phyloP scores from a whole-genome alignment of 1,140 invertebrate species.

The Galleria mellonella region DNA sequence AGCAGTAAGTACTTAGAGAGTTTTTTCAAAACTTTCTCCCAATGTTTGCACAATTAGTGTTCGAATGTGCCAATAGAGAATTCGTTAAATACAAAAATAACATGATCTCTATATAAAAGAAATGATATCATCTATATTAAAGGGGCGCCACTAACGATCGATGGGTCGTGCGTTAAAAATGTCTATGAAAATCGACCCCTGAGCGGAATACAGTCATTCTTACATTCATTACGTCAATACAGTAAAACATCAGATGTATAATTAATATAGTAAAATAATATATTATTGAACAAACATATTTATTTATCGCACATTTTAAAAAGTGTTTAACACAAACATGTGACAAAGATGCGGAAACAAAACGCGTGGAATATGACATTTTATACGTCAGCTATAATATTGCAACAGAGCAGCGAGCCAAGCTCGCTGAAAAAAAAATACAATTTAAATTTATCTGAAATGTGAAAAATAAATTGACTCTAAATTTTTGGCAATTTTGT shows the following conservation, averaged over 20 bases:
- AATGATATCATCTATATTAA: no score
- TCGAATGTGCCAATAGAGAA: constrained; percentile 24
- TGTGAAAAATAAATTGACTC: constrained; percentile 36
- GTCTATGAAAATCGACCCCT: constrained; percentile 1
- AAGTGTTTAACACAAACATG: constrained; percentile 8
- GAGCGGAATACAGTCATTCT: background rate
- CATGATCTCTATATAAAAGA: constrained; percentile 2
- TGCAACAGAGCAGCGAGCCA: background rate
- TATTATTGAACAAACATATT: background rate
- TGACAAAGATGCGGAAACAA: background rate
- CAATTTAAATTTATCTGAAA: constrained; percentile 10
- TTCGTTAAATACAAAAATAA: constrained; percentile 30
- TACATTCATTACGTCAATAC: no score
- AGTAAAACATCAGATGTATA: constrained; percentile 3
- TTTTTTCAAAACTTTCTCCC: constrained; percentile 20
- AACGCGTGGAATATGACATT: constrained; percentile 1
- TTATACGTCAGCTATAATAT: background rate
- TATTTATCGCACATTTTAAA: constrained; percentile 1
- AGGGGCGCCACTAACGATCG: no score
- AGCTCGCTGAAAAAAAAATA: constrained; percentile 7
- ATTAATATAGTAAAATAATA: constrained; percentile 1
- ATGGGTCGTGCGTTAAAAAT: no score
- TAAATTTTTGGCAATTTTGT: constrained; percentile 70
- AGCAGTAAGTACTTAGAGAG: constrained; percentile 59
- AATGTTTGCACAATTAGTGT: constrained; percentile 20